Evolutionary conservation across 1,140 invertebrate genomes (phyloP).

Genomic region (Nixonia krombeini): DNA sequence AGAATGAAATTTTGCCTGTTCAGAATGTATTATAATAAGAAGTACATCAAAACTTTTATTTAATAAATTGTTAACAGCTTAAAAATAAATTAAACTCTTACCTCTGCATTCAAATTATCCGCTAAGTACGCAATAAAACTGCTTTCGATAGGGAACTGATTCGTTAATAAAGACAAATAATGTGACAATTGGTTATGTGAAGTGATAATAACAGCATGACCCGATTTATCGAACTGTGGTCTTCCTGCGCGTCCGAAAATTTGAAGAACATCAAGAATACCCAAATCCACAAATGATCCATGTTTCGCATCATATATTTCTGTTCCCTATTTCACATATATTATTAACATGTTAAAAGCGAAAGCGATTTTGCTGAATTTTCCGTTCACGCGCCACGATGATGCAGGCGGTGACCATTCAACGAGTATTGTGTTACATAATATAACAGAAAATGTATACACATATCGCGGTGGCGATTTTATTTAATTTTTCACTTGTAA

Average conservation of each 20-base stretch:
- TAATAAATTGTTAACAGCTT: too few relatives aligned
- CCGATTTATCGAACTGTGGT: constrained; percentile 92
- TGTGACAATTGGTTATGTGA: constrained; percentile 92
- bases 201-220: constrained; percentile 97
- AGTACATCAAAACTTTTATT: too few relatives aligned
- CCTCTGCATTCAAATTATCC: constrained; percentile 99
- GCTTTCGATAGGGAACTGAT: constrained; percentile 98
- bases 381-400: too few relatives aligned
- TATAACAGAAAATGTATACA: too few relatives aligned
- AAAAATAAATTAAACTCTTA: constrained; percentile 58
- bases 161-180: constrained; percentile 94
- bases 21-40: not conserved
- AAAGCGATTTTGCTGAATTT: too few relatives aligned
- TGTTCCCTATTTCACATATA: constrained; percentile 89
- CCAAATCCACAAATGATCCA: constrained; percentile 94
- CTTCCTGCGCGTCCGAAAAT: constrained; percentile 98
- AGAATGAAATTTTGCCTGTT: constrained; percentile 16
- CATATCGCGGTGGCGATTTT: too few relatives aligned
- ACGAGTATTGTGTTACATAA: too few relatives aligned
- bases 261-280: constrained; percentile 98
- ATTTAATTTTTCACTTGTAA: too few relatives aligned
- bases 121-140: constrained; percentile 93
- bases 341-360: too few relatives aligned
- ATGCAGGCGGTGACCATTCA: too few relatives aligned
- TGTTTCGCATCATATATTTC: constrained; percentile 98